Conservation (phyloP, 2,113 vertebrate species). For the Rhadina sibilatrix region DNA sequence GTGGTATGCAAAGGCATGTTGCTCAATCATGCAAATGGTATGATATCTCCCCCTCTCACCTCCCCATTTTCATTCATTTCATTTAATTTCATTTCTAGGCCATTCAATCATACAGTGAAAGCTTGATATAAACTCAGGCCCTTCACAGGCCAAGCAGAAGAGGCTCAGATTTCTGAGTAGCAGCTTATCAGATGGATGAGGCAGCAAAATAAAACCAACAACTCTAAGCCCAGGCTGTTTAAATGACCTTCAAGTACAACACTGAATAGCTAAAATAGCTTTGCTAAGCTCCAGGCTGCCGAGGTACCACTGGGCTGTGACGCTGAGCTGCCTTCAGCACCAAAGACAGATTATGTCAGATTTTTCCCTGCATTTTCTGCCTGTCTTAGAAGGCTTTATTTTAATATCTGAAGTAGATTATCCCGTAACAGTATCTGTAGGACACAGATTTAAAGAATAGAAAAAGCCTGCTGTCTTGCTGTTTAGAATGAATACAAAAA, state of each 20-base stretch:
- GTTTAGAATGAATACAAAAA: background rate
- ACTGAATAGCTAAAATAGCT: background rate
- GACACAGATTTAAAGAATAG: background rate
- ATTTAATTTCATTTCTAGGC: background rate
- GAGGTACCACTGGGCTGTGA: background rate
- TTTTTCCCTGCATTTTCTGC: background rate
- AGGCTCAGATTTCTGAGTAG: background rate
- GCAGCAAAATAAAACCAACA: background rate
- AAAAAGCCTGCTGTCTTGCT: background rate
- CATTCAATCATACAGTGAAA: background rate
- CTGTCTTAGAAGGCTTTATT: background rate
- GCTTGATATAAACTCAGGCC: background rate
- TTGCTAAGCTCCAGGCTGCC: background rate
- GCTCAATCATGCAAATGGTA: background rate
- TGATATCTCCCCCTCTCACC: background rate
- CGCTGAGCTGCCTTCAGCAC: background rate
- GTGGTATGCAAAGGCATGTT: background rate
- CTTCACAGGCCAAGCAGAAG: background rate
- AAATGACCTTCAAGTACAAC: background rate
- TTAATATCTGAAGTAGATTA: conserved; percentile 19
- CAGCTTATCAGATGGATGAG: background rate
- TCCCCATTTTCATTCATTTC: background rate
- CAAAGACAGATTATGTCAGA: conserved; percentile 14
- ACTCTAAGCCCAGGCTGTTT: background rate
- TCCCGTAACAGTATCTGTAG: background rate